Conservation (phyloP, 2,113 vertebrate species). For the Tupaia chinensis region DNA sequence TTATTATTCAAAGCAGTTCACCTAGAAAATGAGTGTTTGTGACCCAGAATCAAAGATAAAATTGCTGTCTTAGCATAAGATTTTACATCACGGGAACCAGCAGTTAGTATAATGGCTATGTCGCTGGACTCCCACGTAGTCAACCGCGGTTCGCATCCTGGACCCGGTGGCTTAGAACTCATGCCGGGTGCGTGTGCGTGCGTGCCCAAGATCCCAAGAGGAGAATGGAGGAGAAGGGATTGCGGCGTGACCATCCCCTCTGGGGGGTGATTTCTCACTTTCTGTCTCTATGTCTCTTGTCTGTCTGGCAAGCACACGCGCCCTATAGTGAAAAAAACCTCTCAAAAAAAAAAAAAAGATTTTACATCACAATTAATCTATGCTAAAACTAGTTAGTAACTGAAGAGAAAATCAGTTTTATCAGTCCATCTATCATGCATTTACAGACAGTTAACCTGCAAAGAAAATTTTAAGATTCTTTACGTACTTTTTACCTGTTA, state of each 20-base stretch:
- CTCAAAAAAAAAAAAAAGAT: not conserved
- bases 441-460: slow-evolving; percentile 20
- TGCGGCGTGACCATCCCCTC: too few species aligned
- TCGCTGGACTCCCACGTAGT: too few species aligned
- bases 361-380: not conserved
- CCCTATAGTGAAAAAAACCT: too few species aligned
- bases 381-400: slow-evolving; percentile 2
- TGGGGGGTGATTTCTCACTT: too few species aligned
- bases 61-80: not conserved
- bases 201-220: too few species aligned
- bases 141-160: too few species aligned
- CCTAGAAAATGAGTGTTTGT: not conserved
- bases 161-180: too few species aligned
- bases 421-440: not conserved
- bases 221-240: too few species aligned
- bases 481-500: slow-evolving; percentile 29
- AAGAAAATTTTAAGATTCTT: slow-evolving; percentile 7
- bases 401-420: not conserved
- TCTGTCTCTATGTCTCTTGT: too few species aligned
- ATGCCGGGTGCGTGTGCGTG: too few species aligned
- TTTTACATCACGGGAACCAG: not conserved
- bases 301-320: too few species aligned
- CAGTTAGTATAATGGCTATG: too few species aligned
- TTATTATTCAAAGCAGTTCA: not conserved
- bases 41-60: slow-evolving; percentile 11